Conservation (phyloP, 2,888 invertebrate species). For the Pandemis heparana region DNA sequence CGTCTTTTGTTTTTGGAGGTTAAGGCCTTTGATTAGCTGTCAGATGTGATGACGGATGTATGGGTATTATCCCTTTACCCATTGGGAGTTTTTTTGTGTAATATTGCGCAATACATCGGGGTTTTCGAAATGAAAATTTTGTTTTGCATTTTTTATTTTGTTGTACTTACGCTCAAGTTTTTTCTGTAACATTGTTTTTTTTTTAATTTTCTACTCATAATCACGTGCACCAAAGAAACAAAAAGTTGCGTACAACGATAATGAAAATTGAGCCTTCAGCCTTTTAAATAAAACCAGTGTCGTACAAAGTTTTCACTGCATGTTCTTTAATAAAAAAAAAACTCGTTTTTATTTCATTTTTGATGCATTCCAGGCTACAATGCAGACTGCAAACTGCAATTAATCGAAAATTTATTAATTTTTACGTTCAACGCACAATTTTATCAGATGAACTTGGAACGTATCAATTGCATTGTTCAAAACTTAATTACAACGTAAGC, state of each 20-base stretch:
- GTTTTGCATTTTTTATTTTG: too few relatives aligned
- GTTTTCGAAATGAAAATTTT: too few relatives aligned
- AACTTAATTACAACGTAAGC: conserved; percentile 33
- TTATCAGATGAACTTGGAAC: conserved; percentile 39
- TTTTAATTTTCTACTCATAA: too few relatives aligned
- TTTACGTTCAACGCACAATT: conserved; percentile 3
- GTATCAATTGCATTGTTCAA: conserved; percentile 41
- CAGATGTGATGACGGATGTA: background rate
- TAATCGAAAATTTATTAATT: conserved; percentile 19
- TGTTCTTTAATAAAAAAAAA: too few relatives aligned
- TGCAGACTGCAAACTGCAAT: conserved; percentile 3
- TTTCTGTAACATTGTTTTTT: too few relatives aligned
- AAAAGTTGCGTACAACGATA: too few relatives aligned
- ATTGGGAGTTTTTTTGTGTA: background rate
- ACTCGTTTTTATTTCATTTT: background rate
- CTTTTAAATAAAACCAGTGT: too few relatives aligned
- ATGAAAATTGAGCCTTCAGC: too few relatives aligned
- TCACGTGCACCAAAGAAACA: too few relatives aligned
- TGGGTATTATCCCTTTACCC: background rate
- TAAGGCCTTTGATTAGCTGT: background rate
- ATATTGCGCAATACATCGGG: too few relatives aligned
- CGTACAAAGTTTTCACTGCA: too few relatives aligned
- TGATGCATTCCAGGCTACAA: conserved; percentile 3
- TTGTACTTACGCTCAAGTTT: too few relatives aligned
- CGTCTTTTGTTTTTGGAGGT: background rate